phyloP scores from a whole-genome alignment of 1,140 invertebrate genomes.

The Penaeus japonicus region DNA sequence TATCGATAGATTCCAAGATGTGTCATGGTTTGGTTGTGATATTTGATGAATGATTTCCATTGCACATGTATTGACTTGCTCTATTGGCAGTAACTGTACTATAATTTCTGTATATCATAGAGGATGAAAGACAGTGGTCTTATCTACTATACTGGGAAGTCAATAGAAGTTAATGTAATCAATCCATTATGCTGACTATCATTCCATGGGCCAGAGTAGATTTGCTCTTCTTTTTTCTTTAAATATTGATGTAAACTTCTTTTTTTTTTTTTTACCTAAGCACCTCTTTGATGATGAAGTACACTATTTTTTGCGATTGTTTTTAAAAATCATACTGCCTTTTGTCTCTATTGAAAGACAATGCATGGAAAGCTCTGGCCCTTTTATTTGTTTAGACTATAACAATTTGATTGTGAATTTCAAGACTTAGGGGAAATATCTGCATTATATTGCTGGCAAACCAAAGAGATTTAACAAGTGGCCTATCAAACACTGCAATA shows the following conservation, averaged over 20 bases:
- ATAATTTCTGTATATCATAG: too few species aligned
- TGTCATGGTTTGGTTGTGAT: constrained; percentile 37
- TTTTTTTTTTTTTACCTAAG: not conserved
- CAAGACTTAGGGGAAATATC: not conserved
- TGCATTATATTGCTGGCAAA: constrained; percentile 26
- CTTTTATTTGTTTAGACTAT: constrained; percentile 26
- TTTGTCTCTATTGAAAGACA: not conserved
- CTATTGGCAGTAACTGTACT: too few species aligned
- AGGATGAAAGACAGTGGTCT: too few species aligned
- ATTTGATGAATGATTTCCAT: constrained; percentile 23
- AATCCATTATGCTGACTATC: constrained; percentile 22
- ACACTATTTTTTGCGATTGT: constrained; percentile 12
- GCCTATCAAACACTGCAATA: not conserved
- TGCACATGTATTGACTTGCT: not conserved
- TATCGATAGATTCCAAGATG: constrained; percentile 1
- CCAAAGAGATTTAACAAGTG: constrained; percentile 28
- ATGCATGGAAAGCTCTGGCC: constrained; percentile 11
- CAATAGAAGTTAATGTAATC: not conserved
- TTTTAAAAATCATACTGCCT: not conserved
- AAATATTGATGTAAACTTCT: not conserved
- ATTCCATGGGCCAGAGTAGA: constrained; percentile 37
- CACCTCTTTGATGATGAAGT: not conserved
- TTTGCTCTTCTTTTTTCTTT: not conserved
- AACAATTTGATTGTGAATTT: constrained; percentile 2
- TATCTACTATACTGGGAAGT: not conserved